These are phyloP conservation scores for Anagrus nilaparvatae DNA, from an alignment of 1,140 invertebrate species.

Conservation along the genomic window DNA sequence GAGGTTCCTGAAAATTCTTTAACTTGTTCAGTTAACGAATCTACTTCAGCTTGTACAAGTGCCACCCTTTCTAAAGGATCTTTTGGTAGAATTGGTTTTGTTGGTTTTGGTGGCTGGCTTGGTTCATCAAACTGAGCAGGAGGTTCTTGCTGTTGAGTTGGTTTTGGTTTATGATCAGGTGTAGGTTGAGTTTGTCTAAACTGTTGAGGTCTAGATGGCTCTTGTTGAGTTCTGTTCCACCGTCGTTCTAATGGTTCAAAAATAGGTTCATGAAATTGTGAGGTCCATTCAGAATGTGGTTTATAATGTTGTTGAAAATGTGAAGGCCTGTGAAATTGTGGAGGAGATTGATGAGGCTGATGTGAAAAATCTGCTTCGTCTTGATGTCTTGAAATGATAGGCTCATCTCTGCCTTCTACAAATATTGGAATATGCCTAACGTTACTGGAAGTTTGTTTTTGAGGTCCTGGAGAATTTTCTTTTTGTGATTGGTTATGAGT, in stretches of 20 bases:
- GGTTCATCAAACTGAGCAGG: constrained; percentile 28
- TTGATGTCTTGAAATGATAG: constrained; percentile 49
- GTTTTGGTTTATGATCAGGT: constrained; percentile 28
- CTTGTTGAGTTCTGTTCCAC: constrained; percentile 19
- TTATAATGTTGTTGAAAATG: constrained; percentile 24
- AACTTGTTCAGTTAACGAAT: constrained; percentile 65
- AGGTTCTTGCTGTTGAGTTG: constrained; percentile 30
- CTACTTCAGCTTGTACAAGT: constrained; percentile 68
- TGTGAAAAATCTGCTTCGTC: constrained; percentile 26
- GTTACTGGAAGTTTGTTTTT: constrained; percentile 29
- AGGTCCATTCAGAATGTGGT: constrained; percentile 20
- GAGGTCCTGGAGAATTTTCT: constrained; percentile 23
- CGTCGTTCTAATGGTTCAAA: constrained; percentile 15
- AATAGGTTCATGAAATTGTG: constrained; percentile 21
- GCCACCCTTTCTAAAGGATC: constrained; percentile 71
- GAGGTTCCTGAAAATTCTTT: constrained; percentile 63
- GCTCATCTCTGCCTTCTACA: constrained; percentile 70
- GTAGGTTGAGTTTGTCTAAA: constrained; percentile 7
- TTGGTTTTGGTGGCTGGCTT: constrained; percentile 28
- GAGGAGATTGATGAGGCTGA: constrained; percentile 34
- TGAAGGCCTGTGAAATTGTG: constrained; percentile 31
- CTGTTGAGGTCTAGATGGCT: constrained; percentile 29
- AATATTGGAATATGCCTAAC: constrained; percentile 80
- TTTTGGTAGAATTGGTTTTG: constrained; percentile 42
- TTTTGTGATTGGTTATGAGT: constrained; percentile 12